phyloP scores from a whole-genome alignment of 2,888 invertebrate species.

The Cephus spinipes region DNA sequence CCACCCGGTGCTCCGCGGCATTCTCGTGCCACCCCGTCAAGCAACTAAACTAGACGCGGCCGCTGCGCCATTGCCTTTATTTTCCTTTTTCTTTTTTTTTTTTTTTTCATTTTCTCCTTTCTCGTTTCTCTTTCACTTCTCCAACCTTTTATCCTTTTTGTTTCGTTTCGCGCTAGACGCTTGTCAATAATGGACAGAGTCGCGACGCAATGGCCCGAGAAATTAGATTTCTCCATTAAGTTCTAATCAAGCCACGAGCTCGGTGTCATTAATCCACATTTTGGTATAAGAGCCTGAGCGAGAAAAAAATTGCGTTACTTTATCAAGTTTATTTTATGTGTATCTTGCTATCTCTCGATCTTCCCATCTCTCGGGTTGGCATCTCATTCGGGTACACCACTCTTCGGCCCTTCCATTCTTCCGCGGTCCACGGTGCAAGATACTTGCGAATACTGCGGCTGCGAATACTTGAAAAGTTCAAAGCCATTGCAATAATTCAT shows the following conservation, averaged over 20 bases:
- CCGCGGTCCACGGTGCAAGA: neutral
- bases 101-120: slow-evolving; percentile 9
- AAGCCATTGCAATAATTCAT: neutral
- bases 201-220: slow-evolving; percentile 41
- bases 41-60: slow-evolving; percentile 18
- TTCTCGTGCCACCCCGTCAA: slow-evolving; percentile 16
- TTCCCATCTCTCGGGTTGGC: too few relatives aligned
- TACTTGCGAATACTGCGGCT: neutral
- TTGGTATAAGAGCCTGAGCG: neutral
- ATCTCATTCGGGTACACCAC: neutral
- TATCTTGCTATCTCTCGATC: neutral
- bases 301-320: neutral
- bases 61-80: slow-evolving; percentile 11
- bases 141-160: slow-evolving; percentile 9
- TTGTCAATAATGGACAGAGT: slow-evolving; percentile 35
- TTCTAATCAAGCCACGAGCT: slow-evolving; percentile 34
- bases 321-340: neutral
- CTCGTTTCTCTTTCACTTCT: slow-evolving; percentile 12
- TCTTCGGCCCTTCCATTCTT: neutral
- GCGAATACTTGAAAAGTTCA: neutral
- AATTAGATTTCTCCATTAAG: slow-evolving; percentile 49
- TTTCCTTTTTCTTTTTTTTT: neutral
- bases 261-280: slow-evolving; percentile 7
- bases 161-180: slow-evolving; percentile 29
- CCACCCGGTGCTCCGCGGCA: slow-evolving; percentile 19